phyloP scores from a whole-genome alignment of 2,888 invertebrate species.

The Aspidiotus destructor region DNA sequence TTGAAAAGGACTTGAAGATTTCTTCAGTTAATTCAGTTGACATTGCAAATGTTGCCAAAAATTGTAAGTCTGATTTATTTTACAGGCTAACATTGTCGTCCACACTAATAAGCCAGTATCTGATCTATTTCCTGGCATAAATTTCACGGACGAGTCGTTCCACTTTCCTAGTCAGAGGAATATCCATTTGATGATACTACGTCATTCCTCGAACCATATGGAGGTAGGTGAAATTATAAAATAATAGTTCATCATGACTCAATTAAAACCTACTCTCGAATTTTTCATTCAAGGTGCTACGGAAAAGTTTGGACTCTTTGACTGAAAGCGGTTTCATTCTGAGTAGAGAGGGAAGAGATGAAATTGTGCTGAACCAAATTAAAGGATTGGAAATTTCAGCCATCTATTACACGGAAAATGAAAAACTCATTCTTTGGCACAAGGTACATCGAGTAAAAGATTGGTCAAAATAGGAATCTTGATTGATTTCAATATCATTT shows the following conservation, averaged over 20 bases:
- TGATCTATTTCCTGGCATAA: neutral
- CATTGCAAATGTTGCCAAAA: neutral
- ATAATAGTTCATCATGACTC: neutral
- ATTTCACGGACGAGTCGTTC: neutral
- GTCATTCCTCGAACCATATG: neutral
- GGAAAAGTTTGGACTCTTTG: neutral
- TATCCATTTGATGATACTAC: neutral
- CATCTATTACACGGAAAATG: neutral
- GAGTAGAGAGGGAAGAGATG: neutral
- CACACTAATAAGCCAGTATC: neutral
- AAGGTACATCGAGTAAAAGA: neutral
- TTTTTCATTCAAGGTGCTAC: neutral
- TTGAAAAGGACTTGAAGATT: no score
- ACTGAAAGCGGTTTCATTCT: constrained; percentile 11
- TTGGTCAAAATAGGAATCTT: no score
- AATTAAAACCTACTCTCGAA: no score
- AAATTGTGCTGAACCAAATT: neutral
- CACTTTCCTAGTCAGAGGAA: neutral
- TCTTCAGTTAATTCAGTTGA: neutral
- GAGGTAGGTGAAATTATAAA: neutral
- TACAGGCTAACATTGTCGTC: neutral
- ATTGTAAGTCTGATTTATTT: neutral
- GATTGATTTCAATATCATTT: neutral
- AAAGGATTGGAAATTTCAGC: constrained; percentile 12
- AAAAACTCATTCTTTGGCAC: constrained; percentile 15